phyloP scores from a whole-genome alignment of 1,140 invertebrate species.

The Whitmania pigra region DNA sequence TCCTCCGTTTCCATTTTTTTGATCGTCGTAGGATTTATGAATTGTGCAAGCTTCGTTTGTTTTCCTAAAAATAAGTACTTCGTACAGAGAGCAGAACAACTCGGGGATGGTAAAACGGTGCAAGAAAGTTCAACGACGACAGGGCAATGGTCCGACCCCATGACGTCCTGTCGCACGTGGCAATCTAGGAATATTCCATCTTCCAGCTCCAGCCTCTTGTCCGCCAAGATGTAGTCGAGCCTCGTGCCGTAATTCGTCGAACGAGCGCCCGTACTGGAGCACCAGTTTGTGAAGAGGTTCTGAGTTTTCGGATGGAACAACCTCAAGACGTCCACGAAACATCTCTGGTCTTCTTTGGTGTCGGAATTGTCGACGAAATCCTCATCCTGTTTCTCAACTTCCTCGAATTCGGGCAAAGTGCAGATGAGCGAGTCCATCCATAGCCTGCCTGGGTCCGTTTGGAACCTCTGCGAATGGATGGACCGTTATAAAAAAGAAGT shows the following conservation, averaged over 20 bases:
- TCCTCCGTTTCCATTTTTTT: background rate
- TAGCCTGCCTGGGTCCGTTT: constrained; percentile 33
- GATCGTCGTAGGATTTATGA: constrained; percentile 36
- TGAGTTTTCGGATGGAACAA: constrained; percentile 42
- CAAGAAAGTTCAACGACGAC: constrained; percentile 40
- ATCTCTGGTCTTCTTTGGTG: constrained; percentile 19
- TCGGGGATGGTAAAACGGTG: constrained; percentile 31
- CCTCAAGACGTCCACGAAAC: constrained; percentile 48
- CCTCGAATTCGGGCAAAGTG: background rate
- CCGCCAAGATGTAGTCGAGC: constrained; percentile 49
- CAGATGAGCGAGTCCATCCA: constrained; percentile 42
- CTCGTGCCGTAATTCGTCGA: constrained; percentile 49
- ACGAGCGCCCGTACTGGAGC: constrained; percentile 43
- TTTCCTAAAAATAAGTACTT: constrained; percentile 46
- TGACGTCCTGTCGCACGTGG: constrained; percentile 42
- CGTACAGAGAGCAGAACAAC: constrained; percentile 42
- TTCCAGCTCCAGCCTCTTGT: constrained; percentile 33
- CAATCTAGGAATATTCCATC: constrained; percentile 35
- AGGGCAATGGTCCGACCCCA: constrained; percentile 52
- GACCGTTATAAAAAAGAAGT: constrained; percentile 1
- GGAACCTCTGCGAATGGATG: constrained; percentile 33
- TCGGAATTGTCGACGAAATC: background rate
- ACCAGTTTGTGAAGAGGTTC: constrained; percentile 50
- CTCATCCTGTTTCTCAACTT: background rate
- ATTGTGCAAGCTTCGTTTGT: constrained; percentile 45